Conservation (phyloP, 2,797 vertebrate species). For the Cyprinella venusta region DNA sequence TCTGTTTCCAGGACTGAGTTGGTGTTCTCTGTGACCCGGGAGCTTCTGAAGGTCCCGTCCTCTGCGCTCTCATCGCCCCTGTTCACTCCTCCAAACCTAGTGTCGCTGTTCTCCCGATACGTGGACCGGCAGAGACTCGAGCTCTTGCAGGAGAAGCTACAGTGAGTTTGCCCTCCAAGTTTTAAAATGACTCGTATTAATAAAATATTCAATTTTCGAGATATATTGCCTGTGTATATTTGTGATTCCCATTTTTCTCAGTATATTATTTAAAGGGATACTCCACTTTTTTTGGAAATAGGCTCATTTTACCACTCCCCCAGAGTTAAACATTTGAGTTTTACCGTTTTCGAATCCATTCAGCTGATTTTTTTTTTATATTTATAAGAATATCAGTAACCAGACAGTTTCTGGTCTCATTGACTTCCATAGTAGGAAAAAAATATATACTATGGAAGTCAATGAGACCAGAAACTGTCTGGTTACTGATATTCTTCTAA, state of each 20-base stretch:
- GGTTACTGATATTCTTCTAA: too few relatives aligned
- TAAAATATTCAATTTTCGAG: neutral
- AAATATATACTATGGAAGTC: too few relatives aligned
- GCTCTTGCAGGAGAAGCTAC: conserved; percentile 90
- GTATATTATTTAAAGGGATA: neutral
- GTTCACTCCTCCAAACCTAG: conserved; percentile 87
- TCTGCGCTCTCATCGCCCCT: conserved; percentile 85
- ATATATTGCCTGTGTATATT: neutral
- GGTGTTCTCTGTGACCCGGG: conserved; percentile 90
- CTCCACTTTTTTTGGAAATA: too few relatives aligned
- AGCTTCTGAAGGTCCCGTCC: conserved; percentile 85
- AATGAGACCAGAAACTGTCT: too few relatives aligned
- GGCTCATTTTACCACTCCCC: too few relatives aligned
- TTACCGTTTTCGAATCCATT: too few relatives aligned
- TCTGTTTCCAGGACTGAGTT: conserved; percentile 84
- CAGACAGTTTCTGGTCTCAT: too few relatives aligned
- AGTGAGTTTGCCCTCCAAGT: conserved; percentile 78
- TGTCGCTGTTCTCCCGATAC: conserved; percentile 91
- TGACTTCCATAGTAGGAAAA: too few relatives aligned
- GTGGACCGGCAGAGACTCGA: conserved; percentile 91
- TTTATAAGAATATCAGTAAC: too few relatives aligned
- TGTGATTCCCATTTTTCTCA: neutral
- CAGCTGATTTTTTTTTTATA: too few relatives aligned
- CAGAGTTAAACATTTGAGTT: too few relatives aligned
- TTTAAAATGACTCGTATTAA: neutral